These are phyloP conservation scores for Damaliscus lunatus DNA, from an alignment of 2,113 vertebrate genomes.

Conservation along the genomic window DNA sequence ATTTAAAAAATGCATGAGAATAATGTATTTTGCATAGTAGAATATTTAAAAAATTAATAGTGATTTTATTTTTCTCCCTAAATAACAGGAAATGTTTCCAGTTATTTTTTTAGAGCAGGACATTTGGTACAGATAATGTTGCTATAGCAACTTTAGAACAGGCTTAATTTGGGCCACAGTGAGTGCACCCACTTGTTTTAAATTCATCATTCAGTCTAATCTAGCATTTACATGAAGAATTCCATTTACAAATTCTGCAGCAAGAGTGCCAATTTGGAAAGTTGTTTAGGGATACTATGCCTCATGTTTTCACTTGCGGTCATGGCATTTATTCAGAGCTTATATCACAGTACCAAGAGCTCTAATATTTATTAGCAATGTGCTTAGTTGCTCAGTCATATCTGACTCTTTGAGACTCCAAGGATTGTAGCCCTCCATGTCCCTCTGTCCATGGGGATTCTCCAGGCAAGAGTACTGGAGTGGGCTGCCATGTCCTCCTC, in stretches of 20 bases:
- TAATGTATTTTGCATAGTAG: slow-evolving; percentile 5
- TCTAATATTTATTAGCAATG: neutral
- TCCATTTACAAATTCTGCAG: slow-evolving; percentile 31
- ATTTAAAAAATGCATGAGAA: slow-evolving; percentile 2
- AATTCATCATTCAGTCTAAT: slow-evolving; percentile 66
- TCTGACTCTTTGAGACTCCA: neutral
- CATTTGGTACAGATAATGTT: slow-evolving; percentile 74
- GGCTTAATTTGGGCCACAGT: slow-evolving; percentile 69
- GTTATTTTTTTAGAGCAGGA: slow-evolving; percentile 69
- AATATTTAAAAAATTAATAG: slow-evolving; percentile 37
- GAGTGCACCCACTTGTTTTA: slow-evolving; percentile 61
- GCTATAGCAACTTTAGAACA: slow-evolving; percentile 73
- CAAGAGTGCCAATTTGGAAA: neutral
- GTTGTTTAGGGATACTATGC: neutral
- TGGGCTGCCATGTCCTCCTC: neutral
- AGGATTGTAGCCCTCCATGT: neutral
- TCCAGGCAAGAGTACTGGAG: neutral
- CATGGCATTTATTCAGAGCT: neutral
- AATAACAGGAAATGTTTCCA: slow-evolving; percentile 67
- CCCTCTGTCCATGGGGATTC: neutral
- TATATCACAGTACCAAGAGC: neutral
- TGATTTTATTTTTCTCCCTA: slow-evolving; percentile 53
- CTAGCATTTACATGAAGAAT: slow-evolving; percentile 10
- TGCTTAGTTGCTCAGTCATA: neutral
- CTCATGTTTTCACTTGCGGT: neutral